Evolutionary conservation across 2,797 vertebrate species (phyloP), one percentile per base, ranked within the genome.

Genomic region (Gobio occitaniae): DNA sequence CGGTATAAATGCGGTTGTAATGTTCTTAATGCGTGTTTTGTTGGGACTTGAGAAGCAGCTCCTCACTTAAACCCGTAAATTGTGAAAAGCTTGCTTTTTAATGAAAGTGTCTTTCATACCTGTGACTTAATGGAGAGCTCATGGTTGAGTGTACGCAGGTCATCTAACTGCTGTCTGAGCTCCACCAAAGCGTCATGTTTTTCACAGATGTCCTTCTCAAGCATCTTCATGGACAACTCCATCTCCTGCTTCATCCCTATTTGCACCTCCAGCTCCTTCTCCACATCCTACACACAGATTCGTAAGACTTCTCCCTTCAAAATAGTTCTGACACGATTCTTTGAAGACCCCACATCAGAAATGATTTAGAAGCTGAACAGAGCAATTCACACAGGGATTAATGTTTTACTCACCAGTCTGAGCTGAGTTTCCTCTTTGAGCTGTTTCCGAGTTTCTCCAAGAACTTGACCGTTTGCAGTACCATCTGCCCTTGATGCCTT

Each of bases 211-310:
- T 99, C 98, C 78, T 99, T 99, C 93, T 99, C 98, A 92, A 99
- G 94, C 98, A 99, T 99, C 94, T 98, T 99, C 98, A 99, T 98
- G 66, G 97, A 98, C 89, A 99, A 74, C 85, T 99, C 98, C 98
- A 99, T 99, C 95, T 99, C 98, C 93, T 99, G 98, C 85, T 97
- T 97, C 96, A 99, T 99, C 82, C 98, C 97, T 0, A 99, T 99
- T 94, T 99, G 98, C 15, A 96, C 93, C 91, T 99, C 98, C 92
- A 99, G 94, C 91, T 99, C 98, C 68, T 97, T 97, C 91, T 99
- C 98, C 86, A 99, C 97, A 25, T 99, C 98, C 98, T 99, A 93
- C 85, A 82, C 44, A 15, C 56, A 47, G 9, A 13, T 13, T 61
- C 3, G 47, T 29, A 41, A 82, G 41, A 66, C 16, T 29, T 65